Evolutionary conservation across 2,113 vertebrate genomes (phyloP).

Genomic region (Chrysochloris asiatica): DNA sequence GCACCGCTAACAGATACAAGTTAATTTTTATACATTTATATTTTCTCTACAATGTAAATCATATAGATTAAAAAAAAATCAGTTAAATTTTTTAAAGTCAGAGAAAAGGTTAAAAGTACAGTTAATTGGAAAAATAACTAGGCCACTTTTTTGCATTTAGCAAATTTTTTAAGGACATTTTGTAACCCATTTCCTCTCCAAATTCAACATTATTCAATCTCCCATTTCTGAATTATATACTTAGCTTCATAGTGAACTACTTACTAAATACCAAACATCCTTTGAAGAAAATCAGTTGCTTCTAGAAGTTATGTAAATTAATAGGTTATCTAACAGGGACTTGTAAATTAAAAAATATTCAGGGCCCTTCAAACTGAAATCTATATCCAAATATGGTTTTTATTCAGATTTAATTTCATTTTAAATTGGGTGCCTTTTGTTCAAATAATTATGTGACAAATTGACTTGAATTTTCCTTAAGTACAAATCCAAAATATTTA

Average conservation of each 20-base stretch:
- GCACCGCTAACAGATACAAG: slow-evolving; percentile 9
- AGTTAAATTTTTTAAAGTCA: slow-evolving; percentile 33
- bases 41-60: slow-evolving; percentile 23
- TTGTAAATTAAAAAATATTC: slow-evolving; percentile 45
- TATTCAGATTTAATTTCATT: slow-evolving; percentile 29
- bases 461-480: slow-evolving; percentile 22
- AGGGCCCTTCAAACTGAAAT: neutral
- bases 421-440: neutral
- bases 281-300: slow-evolving; percentile 52
- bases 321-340: slow-evolving; percentile 12
- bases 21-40: slow-evolving; percentile 41
- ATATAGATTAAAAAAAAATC: slow-evolving; percentile 28
- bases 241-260: slow-evolving; percentile 42
- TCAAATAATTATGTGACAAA: slow-evolving; percentile 52
- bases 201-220: slow-evolving; percentile 30
- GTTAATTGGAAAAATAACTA: slow-evolving; percentile 46
- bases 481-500: slow-evolving; percentile 46
- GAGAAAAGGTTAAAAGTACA: slow-evolving; percentile 30
- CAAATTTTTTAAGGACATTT: neutral
- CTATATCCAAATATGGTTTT: neutral
- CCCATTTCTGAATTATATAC: slow-evolving; percentile 49
- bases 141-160: neutral
- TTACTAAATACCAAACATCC: no score
- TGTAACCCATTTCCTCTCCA: slow-evolving; percentile 23
- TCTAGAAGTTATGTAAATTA: slow-evolving; percentile 13